Percentiles rank a stretch among this genome's conserved stretches.
phyloP scores from a whole-genome alignment of 2,888 invertebrate genomes.

The Eurois occulta region DNA sequence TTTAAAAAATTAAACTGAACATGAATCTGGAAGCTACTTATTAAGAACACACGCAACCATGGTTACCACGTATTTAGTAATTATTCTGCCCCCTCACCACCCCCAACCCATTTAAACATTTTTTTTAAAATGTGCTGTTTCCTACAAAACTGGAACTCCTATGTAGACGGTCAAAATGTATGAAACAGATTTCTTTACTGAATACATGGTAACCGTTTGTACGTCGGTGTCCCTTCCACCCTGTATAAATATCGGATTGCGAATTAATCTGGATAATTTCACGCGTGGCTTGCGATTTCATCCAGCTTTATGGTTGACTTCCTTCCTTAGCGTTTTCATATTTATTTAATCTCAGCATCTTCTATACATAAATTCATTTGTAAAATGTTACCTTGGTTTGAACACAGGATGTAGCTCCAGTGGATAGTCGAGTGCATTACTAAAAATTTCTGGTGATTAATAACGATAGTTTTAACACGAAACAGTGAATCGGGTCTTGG shows the following conservation, averaged over 20 bases:
- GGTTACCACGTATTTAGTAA: neutral
- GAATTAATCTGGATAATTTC: slow-evolving; percentile 54
- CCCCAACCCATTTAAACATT: too few relatives aligned
- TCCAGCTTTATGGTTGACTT: slow-evolving; percentile 34
- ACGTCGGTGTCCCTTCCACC: neutral
- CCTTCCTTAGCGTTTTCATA: slow-evolving; percentile 6
- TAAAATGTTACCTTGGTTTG: neutral
- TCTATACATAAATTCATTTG: neutral
- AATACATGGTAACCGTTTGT: neutral
- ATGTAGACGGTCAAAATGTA: neutral
- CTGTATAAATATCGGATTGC: slow-evolving; percentile 40
- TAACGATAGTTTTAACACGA: slow-evolving; percentile 28
- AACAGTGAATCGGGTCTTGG: slow-evolving; percentile 87
- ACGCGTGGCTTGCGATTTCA: slow-evolving; percentile 46
- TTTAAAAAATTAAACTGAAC: neutral
- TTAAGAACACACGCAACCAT: neutral
- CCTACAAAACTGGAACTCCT: neutral
- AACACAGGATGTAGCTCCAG: neutral
- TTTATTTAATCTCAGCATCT: neutral
- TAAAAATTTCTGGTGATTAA: neutral
- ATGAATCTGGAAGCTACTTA: slow-evolving; percentile 35
- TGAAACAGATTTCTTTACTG: neutral
- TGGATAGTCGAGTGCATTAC: neutral
- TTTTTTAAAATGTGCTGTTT: neutral
- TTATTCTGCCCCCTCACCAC: neutral